Evolutionary conservation across 2,888 invertebrate species (phyloP).

Genomic region (Lochmaea capreae): DNA sequence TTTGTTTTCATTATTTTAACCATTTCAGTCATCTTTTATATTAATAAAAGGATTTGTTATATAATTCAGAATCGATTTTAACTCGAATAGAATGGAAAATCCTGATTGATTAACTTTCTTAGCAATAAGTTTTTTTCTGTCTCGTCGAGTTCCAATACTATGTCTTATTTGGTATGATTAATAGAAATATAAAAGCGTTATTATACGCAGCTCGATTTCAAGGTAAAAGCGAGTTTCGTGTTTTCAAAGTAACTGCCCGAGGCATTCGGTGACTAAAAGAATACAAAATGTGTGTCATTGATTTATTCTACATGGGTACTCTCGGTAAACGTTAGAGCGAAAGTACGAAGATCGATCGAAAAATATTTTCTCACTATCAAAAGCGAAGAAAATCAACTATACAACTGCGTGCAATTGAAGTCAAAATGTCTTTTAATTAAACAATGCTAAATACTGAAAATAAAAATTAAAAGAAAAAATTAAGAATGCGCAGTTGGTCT

Average conservation of each 20-base stretch:
- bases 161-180: neutral
- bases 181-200: neutral
- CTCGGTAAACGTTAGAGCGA: neutral
- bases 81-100: neutral
- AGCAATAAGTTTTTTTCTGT: neutral
- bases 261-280: slow-evolving; percentile 18
- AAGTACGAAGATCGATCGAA: neutral
- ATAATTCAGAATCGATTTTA: neutral
- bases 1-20: too few relatives aligned
- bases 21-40: too few relatives aligned
- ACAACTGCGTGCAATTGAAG: too few relatives aligned
- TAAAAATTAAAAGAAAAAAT: too few relatives aligned
- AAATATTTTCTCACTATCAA: neutral
- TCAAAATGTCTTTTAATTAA: too few relatives aligned
- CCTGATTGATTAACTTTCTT: neutral
- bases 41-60: too few relatives aligned
- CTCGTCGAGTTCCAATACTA: neutral
- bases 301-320: neutral
- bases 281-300: slow-evolving; percentile 10
- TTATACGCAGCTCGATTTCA: neutral
- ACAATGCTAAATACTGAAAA: too few relatives aligned
- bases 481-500: too few relatives aligned
- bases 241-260: slow-evolving; percentile 1
- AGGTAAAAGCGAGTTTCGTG: slow-evolving; percentile 2
- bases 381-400: neutral